Base-by-base conservation (phyloP, 2,113 vertebrate species). In the Bagarius yarrelli region DNA sequence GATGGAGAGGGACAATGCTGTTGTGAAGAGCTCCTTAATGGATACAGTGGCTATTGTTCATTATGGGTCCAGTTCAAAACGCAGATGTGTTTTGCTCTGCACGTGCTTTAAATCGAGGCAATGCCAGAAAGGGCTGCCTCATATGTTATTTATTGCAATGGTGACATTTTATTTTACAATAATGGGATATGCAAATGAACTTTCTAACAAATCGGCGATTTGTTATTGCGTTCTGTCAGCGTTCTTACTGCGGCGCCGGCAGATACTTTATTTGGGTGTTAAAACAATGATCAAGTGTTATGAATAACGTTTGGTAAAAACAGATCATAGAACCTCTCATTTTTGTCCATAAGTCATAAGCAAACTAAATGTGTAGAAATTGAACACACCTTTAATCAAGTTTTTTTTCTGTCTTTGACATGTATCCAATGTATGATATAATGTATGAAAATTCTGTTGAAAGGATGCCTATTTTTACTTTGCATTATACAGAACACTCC, bases 11-110 rank as follows among this genome's bases (percentile, higher is more conserved):
- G 72, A 11, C 27, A 67, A 64, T 55, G 76, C 9, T 60, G n/a
- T 12, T 40, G 64, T 66, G 83, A n/a, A 81, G 72, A 69, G 72
- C 72, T 76, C 30, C n/a, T 59, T 69, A 34, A 81, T 67, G 55
- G 50, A 75, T 74, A 56, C 16, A 71, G 70, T 53, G 50, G 70
- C 21, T 55, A 71, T 82, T 80, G 72, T 76, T 80, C 75, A 30
- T 70, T 25, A 64, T 40, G 76, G 36, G 11, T 40, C n/a, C 12
- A 56, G 50, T 71, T 57, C 78, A 79, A 57, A 67, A 56, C 21
- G 25, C 25, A 67, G 69, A 55, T 69, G 13, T 55, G 50, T 73
- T 73, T 66, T 74, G 61, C 34, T 47, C 44, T 40, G 8, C 21
- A n/a, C 56, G 32, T 5, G 12, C 70, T n/a, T 55, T 14, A 34